Percentiles rank a stretch among this genome's conserved stretches.
phyloP scores from a whole-genome alignment of 2,797 vertebrate species.

The Hephaestus fuliginosus region DNA sequence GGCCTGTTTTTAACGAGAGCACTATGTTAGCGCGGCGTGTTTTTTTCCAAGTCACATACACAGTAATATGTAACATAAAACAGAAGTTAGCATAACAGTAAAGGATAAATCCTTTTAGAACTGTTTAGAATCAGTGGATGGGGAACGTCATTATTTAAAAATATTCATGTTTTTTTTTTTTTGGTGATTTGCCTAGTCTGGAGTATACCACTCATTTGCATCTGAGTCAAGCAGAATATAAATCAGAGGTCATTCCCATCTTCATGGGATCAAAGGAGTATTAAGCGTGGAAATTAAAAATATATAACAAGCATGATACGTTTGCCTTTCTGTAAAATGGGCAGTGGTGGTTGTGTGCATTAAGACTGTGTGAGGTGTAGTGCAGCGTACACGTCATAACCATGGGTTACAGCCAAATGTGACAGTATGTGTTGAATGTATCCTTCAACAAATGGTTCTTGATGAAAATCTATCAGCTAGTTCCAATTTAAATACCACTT shows the following conservation, averaged over 20 bases:
- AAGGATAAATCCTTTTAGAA: not conserved
- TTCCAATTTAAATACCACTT: conserved; percentile 12
- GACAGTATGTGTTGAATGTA: not conserved
- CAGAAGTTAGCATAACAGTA: not conserved
- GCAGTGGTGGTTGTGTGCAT: not conserved
- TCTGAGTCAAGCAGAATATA: not conserved
- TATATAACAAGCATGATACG: no score
- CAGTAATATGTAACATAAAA: conserved; percentile 10
- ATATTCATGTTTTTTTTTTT: not conserved
- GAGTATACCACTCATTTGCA: conserved; percentile 10
- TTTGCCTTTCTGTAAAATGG: not conserved
- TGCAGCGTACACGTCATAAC: not conserved
- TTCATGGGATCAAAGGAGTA: not conserved
- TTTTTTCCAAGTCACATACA: conserved; percentile 2
- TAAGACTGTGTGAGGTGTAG: not conserved
- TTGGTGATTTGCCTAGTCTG: not conserved
- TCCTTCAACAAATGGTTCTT: not conserved
- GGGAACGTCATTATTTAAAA: not conserved
- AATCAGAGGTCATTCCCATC: conserved; percentile 4
- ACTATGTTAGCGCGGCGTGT: not conserved
- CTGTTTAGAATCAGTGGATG: not conserved
- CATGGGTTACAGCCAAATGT: not conserved
- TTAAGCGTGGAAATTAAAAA: not conserved
- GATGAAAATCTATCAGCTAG: not conserved
- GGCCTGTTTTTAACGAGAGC: conserved; percentile 19